phyloP scores from a whole-genome alignment of 2,797 vertebrate genomes.

The Rhabdomys pumilio region DNA sequence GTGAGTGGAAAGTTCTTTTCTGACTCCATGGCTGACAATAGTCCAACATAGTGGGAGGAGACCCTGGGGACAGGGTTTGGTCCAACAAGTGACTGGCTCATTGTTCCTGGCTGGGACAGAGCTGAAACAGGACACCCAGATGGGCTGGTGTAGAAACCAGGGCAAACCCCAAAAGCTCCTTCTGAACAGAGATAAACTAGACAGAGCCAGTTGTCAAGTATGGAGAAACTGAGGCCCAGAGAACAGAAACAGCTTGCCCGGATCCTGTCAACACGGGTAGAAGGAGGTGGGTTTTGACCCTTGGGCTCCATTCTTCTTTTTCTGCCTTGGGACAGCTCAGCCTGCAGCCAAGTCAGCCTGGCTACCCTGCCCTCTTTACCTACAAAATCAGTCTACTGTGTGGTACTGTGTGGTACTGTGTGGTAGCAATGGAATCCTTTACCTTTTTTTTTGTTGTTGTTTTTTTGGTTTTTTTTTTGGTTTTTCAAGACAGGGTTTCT shows the following conservation, averaged over 20 bases:
- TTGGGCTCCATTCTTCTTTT: neutral
- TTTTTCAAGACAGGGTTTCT: no score
- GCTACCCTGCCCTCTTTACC: neutral
- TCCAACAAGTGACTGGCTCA: slow-evolving; percentile 22
- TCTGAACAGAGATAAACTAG: neutral
- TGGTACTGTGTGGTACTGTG: neutral
- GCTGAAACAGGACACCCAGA: slow-evolving; percentile 20
- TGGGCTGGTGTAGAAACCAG: slow-evolving; percentile 16
- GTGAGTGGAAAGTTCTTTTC: slow-evolving; percentile 79
- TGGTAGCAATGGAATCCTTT: neutral
- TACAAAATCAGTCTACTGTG: neutral
- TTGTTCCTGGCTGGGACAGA: slow-evolving; percentile 69
- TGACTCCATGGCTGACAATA: slow-evolving; percentile 78
- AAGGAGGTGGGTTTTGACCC: neutral
- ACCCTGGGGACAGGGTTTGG: slow-evolving; percentile 52
- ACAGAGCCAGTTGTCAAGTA: neutral
- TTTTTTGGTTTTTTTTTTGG: no score
- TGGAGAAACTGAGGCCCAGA: slow-evolving; percentile 27
- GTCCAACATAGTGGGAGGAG: slow-evolving; percentile 14
- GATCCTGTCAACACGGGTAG: neutral
- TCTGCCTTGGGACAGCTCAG: neutral
- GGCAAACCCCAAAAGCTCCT: slow-evolving; percentile 11
- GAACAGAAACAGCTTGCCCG: neutral
- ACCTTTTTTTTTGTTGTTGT: neutral
- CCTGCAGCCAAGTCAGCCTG: neutral